phyloP scores from a whole-genome alignment of 2,797 vertebrate genomes.

The Liasis olivaceus region DNA sequence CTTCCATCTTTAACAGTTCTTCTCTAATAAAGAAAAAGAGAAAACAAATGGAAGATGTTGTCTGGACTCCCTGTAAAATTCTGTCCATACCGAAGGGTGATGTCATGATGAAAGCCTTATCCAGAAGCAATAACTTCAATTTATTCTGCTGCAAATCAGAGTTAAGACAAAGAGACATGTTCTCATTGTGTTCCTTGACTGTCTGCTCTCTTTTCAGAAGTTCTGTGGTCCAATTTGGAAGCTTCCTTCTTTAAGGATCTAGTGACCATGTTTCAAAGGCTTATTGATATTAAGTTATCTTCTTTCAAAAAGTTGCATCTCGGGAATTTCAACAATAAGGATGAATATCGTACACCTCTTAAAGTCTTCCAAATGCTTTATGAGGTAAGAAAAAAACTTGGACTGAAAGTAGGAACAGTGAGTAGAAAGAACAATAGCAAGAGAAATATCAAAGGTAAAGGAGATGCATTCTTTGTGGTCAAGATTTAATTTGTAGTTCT shows the following conservation, averaged over 20 bases:
- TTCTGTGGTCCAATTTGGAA: constrained; percentile 71
- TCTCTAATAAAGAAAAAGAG: no score
- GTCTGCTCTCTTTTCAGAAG: constrained; percentile 58
- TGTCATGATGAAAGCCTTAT: not conserved
- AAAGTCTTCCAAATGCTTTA: constrained; percentile 64
- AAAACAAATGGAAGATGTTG: no score
- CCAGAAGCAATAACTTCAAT: not conserved
- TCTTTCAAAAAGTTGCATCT: rapidly evolving
- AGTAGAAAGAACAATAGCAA: no score
- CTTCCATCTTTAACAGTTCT: no score
- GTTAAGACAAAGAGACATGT: not conserved
- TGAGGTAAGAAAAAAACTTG: constrained; percentile 56
- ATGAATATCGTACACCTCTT: rapidly evolving
- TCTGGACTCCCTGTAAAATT: no score
- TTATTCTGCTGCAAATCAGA: not conserved
- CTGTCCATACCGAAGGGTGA: no score
- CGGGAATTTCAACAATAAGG: not conserved
- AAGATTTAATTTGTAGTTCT: no score
- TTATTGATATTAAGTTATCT: constrained; percentile 11
- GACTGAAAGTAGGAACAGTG: not conserved
- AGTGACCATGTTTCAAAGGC: constrained; percentile 57
- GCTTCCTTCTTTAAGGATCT: constrained; percentile 58
- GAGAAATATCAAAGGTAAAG: no score
- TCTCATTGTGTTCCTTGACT: no score
- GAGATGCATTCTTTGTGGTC: no score